Base-by-base conservation (phyloP, 2,888 invertebrate genomes). In the Volucella bombylans region DNA sequence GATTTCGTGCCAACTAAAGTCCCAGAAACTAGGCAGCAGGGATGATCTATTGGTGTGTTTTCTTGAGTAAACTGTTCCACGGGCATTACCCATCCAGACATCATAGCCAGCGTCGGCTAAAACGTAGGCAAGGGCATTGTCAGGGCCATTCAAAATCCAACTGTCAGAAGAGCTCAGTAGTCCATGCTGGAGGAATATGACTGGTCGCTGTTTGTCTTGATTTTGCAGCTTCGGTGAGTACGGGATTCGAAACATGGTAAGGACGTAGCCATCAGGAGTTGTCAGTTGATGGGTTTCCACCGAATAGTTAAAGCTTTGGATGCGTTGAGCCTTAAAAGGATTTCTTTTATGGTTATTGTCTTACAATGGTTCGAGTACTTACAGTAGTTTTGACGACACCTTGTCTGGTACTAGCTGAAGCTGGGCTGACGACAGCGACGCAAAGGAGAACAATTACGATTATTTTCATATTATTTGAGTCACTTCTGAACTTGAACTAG, bases 221-320 rank as follows among this genome's bases (percentile, higher is more conserved):
- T 89, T 90, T 50, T 86, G 78, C 67, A 95, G 78, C 41, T 87
- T 88, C 12, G 88, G 88, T 8, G 90, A 90, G 55, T 89, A 78
- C 0, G 96, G 96, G 88, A 98, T 97, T 81, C 97, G 94, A 89
- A 97, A 97, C 62, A 98, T 86, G 1, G 95, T 95, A 55, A 98
- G 92, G 55, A 97, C 93, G 90, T 96, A 98, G 1, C 97, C 97
- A 90, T 98, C 98, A 39, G 94, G 93, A 0, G 98, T 97, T 64
- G 93, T 91, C 0, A 96, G 93, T 0, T 93, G 92, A 88, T 96
- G 96, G 0, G 94, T 93, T 91, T 97, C 96, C 0, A 95, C 93
- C 0, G 93, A 92, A 90, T 96, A 97, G 2, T 89, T 90, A 54
- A 88, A 87, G 55, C 86, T 87, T 4, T 82, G 61, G 49, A 90